Percentiles rank a stretch among this genome's conserved stretches.
These are phyloP conservation scores for Pseudopleuronectes americanus DNA, from an alignment of 2,797 vertebrate species.

Conservation along the genomic window DNA sequence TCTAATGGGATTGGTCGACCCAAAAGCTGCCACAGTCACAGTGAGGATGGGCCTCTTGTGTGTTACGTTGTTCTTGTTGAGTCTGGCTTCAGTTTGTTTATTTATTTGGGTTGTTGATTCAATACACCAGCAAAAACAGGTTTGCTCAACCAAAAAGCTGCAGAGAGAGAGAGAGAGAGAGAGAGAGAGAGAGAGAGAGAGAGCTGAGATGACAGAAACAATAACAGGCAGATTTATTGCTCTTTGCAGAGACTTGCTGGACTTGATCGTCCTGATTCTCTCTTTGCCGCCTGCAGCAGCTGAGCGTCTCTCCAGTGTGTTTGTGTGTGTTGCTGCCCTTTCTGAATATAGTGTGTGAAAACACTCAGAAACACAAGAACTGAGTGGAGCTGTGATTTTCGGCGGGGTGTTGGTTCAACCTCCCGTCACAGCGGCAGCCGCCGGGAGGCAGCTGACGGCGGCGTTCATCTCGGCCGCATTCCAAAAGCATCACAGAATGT, in stretches of 20 bases:
- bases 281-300: background rate
- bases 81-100: too few relatives aligned
- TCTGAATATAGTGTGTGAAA: slow-evolving; percentile 3
- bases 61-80: too few relatives aligned
- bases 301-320: slow-evolving; percentile 17
- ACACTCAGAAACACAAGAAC: background rate
- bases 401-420: background rate
- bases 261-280: background rate
- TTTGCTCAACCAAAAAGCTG: background rate
- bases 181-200: too few relatives aligned
- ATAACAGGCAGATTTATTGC: background rate
- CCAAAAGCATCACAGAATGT: slow-evolving; percentile 13
- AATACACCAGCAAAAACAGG: background rate
- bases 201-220: background rate
- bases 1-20: too few relatives aligned
- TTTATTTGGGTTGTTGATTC: too few relatives aligned
- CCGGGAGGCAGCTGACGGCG: background rate
- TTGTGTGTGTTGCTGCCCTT: background rate
- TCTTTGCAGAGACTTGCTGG: background rate
- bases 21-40: too few relatives aligned
- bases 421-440: background rate
- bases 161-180: background rate
- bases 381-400: too few relatives aligned
- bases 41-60: too few relatives aligned
- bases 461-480: slow-evolving; percentile 24